phyloP scores from a whole-genome alignment of 1,140 invertebrate genomes.

The Pogonomyrmex barbatus region DNA sequence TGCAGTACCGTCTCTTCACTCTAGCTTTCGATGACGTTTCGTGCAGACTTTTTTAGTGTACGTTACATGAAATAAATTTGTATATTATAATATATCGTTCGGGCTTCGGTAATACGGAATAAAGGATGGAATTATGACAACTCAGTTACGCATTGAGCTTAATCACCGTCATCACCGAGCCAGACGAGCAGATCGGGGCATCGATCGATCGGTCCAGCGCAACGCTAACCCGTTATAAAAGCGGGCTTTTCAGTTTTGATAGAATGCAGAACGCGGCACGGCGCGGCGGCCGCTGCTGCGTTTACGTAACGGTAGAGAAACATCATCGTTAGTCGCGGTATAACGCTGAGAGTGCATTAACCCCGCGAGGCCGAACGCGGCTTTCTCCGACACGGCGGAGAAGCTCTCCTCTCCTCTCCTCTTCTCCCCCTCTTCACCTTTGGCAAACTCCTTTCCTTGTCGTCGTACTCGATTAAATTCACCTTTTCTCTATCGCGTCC shows the following conservation, averaged over 20 bases:
- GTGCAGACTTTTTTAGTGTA: background rate
- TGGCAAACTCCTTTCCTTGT: conserved; percentile 59
- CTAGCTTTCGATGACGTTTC: background rate
- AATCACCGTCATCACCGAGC: background rate
- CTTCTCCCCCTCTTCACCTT: conserved; percentile 49
- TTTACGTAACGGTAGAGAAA: conserved; percentile 85
- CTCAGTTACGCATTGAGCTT: background rate
- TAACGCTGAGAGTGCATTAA: conserved; percentile 80
- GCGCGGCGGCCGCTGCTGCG: conserved; percentile 69
- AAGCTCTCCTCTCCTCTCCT: conserved; percentile 47
- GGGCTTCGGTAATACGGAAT: background rate
- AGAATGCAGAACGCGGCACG: conserved; percentile 66
- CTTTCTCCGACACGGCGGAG: conserved; percentile 79
- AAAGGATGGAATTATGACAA: background rate
- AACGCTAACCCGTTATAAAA: conserved; percentile 13
- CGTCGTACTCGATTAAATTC: conserved; percentile 66
- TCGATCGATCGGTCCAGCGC: background rate
- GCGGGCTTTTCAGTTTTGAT: conserved; percentile 46
- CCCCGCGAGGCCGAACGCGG: conserved; percentile 77
- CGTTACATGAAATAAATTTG: background rate
- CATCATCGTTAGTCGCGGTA: conserved; percentile 82
- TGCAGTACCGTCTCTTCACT: background rate
- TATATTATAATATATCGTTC: background rate
- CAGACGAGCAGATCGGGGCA: background rate
- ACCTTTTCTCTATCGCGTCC: conserved; percentile 60